Base-by-base conservation (phyloP, 2,797 vertebrate species). In the Enteromius thamalakanensis region DNA sequence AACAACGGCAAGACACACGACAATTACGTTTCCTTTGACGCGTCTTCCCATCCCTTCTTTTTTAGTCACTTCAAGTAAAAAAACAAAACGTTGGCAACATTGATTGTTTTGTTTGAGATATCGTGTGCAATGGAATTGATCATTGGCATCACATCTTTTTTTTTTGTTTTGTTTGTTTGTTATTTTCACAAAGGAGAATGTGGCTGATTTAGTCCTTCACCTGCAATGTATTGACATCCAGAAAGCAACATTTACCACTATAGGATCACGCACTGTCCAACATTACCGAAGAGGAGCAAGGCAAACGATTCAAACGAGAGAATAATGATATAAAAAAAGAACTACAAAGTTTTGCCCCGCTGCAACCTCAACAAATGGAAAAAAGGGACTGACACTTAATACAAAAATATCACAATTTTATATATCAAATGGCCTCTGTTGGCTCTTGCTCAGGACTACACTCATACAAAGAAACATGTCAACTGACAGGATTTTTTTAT, bases 371-470 rank as follows among this genome's bases (percentile, higher is more conserved):
- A 95, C 93, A 94, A 94, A 94, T 92, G 94, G 95, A 92, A 94
- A 82, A 70, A 95, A 94, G 94, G 91, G 95, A 95, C 94, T 85
- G 93, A 96, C 96, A 95, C 94, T 93, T 91, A 94, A 95, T 97
- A 97, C 96, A 97, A 97, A 97, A 98, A 97, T 97, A 97, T 95
- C 94, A 97, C 96, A 96, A 94, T 96, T 96, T 94, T 95, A 95
- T 95, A 94, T 96, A 95, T 96, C 95, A 95, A 95, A 95, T 92
- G 90, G 93, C 94, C 94, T 94, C 90, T 90, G 90, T 92, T 91
- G 94, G 94, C 93, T 95, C 92, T 94, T 94, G 92, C 93, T 94
- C 94, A 94, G 93, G 92, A 94, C 94, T 91, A 92, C 87, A 90
- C 91, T 90, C 90, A 84, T 92, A 90, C 91, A 90, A 77, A 90